Conservation (phyloP, 2,888 invertebrate genomes). For the Elmis aenea region DNA sequence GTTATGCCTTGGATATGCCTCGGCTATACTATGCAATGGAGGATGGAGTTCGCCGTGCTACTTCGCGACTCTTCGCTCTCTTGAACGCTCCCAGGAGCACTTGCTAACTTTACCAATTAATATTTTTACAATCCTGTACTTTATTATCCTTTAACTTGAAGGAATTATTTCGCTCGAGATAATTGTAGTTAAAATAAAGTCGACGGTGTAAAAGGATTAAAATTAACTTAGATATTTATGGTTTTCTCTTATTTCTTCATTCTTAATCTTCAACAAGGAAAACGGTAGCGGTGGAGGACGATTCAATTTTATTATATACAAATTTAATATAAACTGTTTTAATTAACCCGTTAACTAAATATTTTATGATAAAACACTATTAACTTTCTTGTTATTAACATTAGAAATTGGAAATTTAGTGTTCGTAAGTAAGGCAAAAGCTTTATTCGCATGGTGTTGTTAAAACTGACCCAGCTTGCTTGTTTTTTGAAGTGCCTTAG, state of each 20-base stretch:
- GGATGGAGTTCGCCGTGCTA: conserved; percentile 18
- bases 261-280: conserved; percentile 2
- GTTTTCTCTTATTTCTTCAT: no score
- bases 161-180: conserved; percentile 38
- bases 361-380: no score
- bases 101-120: conserved; percentile 45
- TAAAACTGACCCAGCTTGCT: no score
- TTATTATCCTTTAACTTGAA: conserved; percentile 41
- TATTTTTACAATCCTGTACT: conserved; percentile 43
- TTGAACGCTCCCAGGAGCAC: conserved; percentile 25
- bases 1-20: conserved; percentile 30
- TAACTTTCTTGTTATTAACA: no score
- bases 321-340: no score
- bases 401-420: no score
- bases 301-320: no score
- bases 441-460: no score
- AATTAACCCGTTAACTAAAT: no score
- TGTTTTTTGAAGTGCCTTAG: no score
- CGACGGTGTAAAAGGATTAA: conserved; percentile 28
- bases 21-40: conserved; percentile 21
- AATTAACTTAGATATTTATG: conserved; percentile 25
- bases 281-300: no score
- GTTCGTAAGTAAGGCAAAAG: no score
- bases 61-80: conserved; percentile 19
- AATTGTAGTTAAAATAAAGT: conserved; percentile 36